These are phyloP conservation scores for Lithophane socia DNA, from an alignment of 2,888 invertebrate genomes.

Conservation along the genomic window DNA sequence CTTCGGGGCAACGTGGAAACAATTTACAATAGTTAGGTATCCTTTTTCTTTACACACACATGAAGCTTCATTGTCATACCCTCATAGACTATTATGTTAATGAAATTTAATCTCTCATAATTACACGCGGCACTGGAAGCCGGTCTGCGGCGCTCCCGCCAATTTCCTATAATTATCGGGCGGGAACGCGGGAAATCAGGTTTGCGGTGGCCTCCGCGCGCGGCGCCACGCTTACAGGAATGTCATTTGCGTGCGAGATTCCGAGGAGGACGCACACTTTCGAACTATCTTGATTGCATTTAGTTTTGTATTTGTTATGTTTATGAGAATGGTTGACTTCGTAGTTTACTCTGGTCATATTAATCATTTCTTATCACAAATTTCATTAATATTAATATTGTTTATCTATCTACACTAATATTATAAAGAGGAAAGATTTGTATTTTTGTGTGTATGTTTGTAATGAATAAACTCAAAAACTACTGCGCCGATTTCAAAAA, in stretches of 20 bases:
- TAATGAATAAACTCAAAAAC: no score
- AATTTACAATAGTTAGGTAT: neutral
- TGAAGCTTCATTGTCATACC: constrained; percentile 5
- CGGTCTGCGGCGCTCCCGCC: constrained; percentile 45
- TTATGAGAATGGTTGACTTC: neutral
- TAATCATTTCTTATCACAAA: neutral
- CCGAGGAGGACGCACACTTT: constrained; percentile 27
- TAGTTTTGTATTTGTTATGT: constrained; percentile 1
- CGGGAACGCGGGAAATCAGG: constrained; percentile 64
- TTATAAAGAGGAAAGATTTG: no score
- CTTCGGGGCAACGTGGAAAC: neutral
- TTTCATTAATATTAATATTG: no score
- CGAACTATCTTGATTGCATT: constrained; percentile 41
- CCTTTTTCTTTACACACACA: neutral
- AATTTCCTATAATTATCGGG: constrained; percentile 68
- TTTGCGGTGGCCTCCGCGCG: constrained; percentile 59
- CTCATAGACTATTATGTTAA: constrained; percentile 46
- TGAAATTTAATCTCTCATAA: constrained; percentile 58
- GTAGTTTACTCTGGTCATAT: neutral
- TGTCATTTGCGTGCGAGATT: constrained; percentile 64
- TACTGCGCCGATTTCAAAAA: no score
- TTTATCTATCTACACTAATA: no score
- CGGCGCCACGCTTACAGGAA: constrained; percentile 62
- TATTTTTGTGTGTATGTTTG: no score
- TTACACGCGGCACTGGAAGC: constrained; percentile 49